Conservation (phyloP, 1,140 invertebrate species). For the Zaprionus lachaisei region DNA sequence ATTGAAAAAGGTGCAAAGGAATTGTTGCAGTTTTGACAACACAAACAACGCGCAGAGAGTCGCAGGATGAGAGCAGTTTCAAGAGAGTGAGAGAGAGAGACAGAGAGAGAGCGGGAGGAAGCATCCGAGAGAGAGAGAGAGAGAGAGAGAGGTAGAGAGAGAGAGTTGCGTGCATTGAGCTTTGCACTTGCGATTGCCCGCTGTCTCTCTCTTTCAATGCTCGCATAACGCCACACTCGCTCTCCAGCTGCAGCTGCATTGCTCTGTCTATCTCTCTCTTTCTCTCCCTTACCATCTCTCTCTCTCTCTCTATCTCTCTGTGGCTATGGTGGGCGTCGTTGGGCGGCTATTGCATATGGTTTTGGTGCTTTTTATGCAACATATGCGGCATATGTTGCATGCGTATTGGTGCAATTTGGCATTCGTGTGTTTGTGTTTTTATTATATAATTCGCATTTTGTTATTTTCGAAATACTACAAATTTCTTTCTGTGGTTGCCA, state of each 20-base stretch:
- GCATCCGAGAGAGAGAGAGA: background rate
- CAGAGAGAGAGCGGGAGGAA: background rate
- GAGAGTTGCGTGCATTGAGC: conserved; percentile 1
- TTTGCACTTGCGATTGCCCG: conserved; percentile 20
- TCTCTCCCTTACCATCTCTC: conserved; percentile 8
- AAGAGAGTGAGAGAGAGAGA: conserved; percentile 35
- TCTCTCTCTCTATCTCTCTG: conserved; percentile 5
- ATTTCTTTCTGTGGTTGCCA: conserved; percentile 56
- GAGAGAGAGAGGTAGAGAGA: conserved; percentile 22
- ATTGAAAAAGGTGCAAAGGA: conserved; percentile 71
- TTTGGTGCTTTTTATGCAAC: conserved; percentile 77
- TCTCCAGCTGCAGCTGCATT: background rate
- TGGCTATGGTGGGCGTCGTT: conserved; percentile 40
- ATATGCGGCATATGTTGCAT: conserved; percentile 68
- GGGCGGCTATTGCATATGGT: conserved; percentile 71
- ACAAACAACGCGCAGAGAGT: conserved; percentile 2
- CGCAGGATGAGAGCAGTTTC: background rate
- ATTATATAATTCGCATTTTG: conserved; percentile 82
- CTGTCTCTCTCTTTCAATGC: conserved; percentile 1
- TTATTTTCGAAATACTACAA: conserved; percentile 60
- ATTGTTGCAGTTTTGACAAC: conserved; percentile 74
- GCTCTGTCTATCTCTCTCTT: conserved; percentile 7
- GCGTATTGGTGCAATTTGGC: conserved; percentile 14
- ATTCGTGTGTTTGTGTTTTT: conserved; percentile 42
- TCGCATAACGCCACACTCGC: conserved; percentile 16